phyloP scores from a whole-genome alignment of 1,140 invertebrate genomes.

The Drosophila dunni region DNA sequence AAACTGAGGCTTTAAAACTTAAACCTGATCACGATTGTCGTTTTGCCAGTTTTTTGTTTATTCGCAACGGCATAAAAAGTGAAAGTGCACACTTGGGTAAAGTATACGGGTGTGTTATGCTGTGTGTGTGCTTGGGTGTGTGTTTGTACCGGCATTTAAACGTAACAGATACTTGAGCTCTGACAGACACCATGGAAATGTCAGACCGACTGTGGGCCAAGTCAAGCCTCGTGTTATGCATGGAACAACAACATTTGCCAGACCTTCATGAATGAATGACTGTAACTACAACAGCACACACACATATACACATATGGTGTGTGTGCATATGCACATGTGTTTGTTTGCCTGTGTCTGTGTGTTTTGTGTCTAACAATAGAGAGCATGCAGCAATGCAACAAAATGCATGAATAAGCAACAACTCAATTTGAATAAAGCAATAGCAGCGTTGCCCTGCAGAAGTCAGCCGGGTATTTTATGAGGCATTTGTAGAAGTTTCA shows the following conservation, averaged over 20 bases:
- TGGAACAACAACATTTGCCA: slow-evolving; percentile 13
- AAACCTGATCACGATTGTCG: slow-evolving; percentile 63
- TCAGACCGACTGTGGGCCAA: slow-evolving; percentile 46
- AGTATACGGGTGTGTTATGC: slow-evolving; percentile 12
- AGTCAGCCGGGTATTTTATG: slow-evolving; percentile 40
- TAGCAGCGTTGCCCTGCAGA: slow-evolving; percentile 35
- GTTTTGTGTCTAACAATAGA: slow-evolving; percentile 64
- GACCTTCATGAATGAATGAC: slow-evolving; percentile 56
- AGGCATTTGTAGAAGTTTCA: slow-evolving; percentile 30
- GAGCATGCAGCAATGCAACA: slow-evolving; percentile 70
- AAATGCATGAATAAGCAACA: slow-evolving; percentile 82
- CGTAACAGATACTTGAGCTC: slow-evolving; percentile 77
- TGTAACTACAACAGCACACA: slow-evolving; percentile 30
- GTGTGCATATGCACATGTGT: neutral
- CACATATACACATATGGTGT: neutral
- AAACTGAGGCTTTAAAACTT: slow-evolving; percentile 25
- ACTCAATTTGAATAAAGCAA: slow-evolving; percentile 80
- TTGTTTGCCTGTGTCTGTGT: slow-evolving; percentile 29
- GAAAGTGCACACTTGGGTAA: slow-evolving; percentile 68
- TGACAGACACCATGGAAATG: slow-evolving; percentile 63
- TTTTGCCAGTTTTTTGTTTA: slow-evolving; percentile 74
- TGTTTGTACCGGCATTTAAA: slow-evolving; percentile 69
- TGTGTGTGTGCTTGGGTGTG: slow-evolving; percentile 19
- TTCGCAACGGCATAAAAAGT: slow-evolving; percentile 58
- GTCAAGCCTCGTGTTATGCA: slow-evolving; percentile 40